These are phyloP conservation scores for Trachythela sp. DNA, from an alignment of 64 coral and sea anemone species.

Conservation along the genomic window DNA sequence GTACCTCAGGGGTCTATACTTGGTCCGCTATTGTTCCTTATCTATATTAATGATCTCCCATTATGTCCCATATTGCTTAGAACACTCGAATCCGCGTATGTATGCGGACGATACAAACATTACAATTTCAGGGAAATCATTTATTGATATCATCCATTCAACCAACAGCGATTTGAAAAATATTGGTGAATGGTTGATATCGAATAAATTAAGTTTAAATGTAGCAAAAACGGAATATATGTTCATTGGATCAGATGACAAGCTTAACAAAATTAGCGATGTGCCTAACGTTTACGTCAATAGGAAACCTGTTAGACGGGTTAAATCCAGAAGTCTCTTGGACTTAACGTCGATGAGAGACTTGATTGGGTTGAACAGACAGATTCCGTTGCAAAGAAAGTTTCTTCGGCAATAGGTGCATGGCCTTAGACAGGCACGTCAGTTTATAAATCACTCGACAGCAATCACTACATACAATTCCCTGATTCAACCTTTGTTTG, in stretches of 20 bases:
- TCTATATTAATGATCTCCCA: not conserved
- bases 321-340: constrained; percentile 22
- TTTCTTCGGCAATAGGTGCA: constrained; percentile 16
- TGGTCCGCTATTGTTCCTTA: not conserved
- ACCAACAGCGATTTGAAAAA: constrained; percentile 10
- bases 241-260: constrained; percentile 6
- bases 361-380: not conserved
- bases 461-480: not conserved
- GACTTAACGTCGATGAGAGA: not conserved
- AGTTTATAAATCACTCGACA: not conserved
- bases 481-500: constrained; percentile 1
- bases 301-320: constrained; percentile 11
- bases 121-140: not conserved
- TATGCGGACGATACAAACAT: constrained; percentile 43
- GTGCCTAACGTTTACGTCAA: not conserved
- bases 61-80: not conserved
- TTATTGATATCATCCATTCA: not conserved
- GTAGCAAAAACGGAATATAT: too few relatives aligned
- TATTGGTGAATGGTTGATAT: not conserved
- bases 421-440: constrained; percentile 4
- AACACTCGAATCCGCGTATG: not conserved
- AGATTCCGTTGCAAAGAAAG: not conserved
- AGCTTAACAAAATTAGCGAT: not conserved
- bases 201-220: constrained; percentile 26
- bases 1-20: not conserved